Base-by-base conservation (phyloP, 2,888 invertebrate genomes). In the Drosophila robusta region DNA sequence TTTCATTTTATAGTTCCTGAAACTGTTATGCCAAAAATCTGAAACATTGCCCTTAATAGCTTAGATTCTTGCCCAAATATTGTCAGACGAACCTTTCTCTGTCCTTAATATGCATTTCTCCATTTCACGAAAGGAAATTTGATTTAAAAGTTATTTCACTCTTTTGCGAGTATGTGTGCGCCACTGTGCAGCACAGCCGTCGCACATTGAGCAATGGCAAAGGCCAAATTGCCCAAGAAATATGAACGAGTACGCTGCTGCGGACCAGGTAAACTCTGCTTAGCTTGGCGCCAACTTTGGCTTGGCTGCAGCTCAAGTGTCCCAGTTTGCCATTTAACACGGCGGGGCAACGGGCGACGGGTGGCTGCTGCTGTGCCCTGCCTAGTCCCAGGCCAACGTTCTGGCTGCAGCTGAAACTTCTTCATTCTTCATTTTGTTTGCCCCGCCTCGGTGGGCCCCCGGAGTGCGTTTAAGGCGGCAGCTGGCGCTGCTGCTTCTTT, bases 281-380 rank as follows among this genome's bases (percentile, higher is more conserved):
- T 67, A 63, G 77, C 67, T 74, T 54, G 66, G 62, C 65, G 56
- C 68, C 79, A 85, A 89, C 78, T 87, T 84, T 80, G 72, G 78
- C 77, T 72, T 80, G 74, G 78, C 77, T 73, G 75, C 77, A 86
- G 69, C 89, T 83, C 81, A 81, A 87, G 78, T 86, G 84, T 87
- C 89, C 89, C 90, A 87, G 86, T 76, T 79, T 86, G 88, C 80
- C 79, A 70, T 89, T 90, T 90, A 89, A 79, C 86, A 86, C 82
- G 18, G 18, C 18, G 18, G 18, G 18, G 2, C 18, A 18, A 18
- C 18, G 39, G 34, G n/a, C 11, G 29, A 4, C 16, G 22, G n/a
- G 26, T 16, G 14, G 46, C 16, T 12, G 29, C 26, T 49, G 36
- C 12, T 12, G 36, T 36, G 26, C 11, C 14, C 46, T 61, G 49